Conservation (phyloP, 2,113 vertebrate genomes). For the Pagrus major region DNA sequence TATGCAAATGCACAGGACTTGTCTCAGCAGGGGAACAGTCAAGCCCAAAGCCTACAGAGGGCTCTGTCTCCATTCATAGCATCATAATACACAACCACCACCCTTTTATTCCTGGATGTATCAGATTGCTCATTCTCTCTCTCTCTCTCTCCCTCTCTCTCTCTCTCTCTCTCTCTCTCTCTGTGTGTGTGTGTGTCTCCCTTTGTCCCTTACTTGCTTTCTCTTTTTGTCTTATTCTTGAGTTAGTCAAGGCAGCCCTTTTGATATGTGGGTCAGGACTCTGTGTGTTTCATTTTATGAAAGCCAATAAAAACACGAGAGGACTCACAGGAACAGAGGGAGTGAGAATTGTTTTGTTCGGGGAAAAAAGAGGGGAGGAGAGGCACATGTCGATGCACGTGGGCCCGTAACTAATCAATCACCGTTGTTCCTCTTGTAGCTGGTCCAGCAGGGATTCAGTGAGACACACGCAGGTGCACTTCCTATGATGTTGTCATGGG, state of each 20-base stretch:
- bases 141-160: slow-evolving; percentile 1
- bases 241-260: not conserved
- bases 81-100: not conserved
- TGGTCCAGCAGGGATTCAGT: not conserved
- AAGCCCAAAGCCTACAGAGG: too few species aligned
- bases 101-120: not conserved
- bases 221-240: slow-evolving; percentile 9
- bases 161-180: not conserved
- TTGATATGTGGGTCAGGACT: slow-evolving; percentile 17
- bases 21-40: not conserved
- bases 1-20: too few species aligned
- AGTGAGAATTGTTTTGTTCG: slow-evolving; percentile 20
- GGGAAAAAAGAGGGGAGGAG: not conserved
- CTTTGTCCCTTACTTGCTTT: too few species aligned
- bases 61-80: not conserved
- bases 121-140: not conserved
- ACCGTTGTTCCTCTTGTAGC: not conserved
- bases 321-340: not conserved
- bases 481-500: slow-evolving; percentile 12
- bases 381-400: slow-evolving; percentile 17
- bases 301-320: not conserved
- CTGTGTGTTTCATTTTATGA: slow-evolving; percentile 5
- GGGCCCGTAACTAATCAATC: slow-evolving; percentile 39
- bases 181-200: too few species aligned
- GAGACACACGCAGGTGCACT: slow-evolving; percentile 22